Conservation (phyloP, 2,888 invertebrate species). For the Mycogona germanica region DNA sequence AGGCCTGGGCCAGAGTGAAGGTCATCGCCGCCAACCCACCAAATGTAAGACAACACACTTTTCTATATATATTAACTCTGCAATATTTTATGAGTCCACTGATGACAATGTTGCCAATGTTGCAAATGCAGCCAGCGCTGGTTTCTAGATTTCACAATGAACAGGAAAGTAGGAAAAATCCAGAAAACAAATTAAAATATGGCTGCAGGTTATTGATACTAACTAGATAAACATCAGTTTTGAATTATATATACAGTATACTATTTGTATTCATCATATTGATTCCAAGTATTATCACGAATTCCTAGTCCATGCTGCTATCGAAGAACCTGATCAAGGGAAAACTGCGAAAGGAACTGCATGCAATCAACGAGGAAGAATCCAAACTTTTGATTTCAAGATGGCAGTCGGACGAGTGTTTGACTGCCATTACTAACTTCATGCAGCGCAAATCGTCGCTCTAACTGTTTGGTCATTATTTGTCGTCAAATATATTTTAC, state of each 20-base stretch:
- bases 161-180: too few relatives aligned
- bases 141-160: too few relatives aligned
- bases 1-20: conserved; percentile 41
- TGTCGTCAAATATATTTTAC: too few relatives aligned
- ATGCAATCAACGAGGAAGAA: conserved; percentile 55
- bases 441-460: conserved; percentile 11
- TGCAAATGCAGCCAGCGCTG: too few relatives aligned
- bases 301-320: conserved; percentile 46
- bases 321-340: conserved; percentile 58
- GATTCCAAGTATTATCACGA: neutral
- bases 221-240: neutral
- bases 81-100: neutral
- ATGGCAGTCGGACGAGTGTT: conserved; percentile 52
- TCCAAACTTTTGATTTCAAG: conserved; percentile 48
- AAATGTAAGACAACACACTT: conserved; percentile 9
- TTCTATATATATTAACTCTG: neutral
- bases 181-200: too few relatives aligned
- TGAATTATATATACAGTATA: neutral
- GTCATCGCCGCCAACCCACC: conserved; percentile 41
- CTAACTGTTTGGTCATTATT: neutral
- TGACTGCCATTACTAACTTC: conserved; percentile 40
- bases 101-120: neutral
- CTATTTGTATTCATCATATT: neutral
- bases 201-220: neutral
- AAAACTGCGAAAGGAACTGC: conserved; percentile 46